Base-by-base conservation (phyloP, 2,888 invertebrate genomes). In the Mayetiola destructor region DNA sequence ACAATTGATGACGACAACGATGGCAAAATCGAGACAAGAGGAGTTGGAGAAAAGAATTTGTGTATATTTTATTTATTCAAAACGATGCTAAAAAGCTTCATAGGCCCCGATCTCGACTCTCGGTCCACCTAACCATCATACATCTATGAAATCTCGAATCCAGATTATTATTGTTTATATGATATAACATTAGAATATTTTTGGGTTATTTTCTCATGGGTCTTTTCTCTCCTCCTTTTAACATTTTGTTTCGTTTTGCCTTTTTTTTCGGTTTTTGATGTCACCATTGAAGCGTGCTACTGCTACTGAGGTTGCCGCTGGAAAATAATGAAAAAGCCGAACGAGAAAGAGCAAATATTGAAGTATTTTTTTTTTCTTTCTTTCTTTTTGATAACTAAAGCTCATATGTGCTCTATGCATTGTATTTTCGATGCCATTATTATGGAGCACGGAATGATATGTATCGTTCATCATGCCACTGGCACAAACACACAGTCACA, bases 81-180 rank as follows among this genome's bases (percentile, higher is more conserved):
- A n/a, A n/a, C n/a, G n/a, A n/a, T n/a, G n/a, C n/a, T n/a, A n/a
- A n/a, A n/a, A n/a, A n/a, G n/a, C n/a, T n/a, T n/a, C n/a, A n/a
- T n/a, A n/a, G n/a, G n/a, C n/a, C n/a, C n/a, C n/a, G n/a, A n/a
- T n/a, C n/a, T n/a, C n/a, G n/a, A n/a, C n/a, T n/a, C n/a, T n/a
- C n/a, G n/a, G n/a, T n/a, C n/a, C n/a, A 40, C 20, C 23, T 21
- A 40, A 23, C 40, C 40, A 21, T 40, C 21, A 40, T 40, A 21
- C 40, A 40, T 20, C 10, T 23, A 40, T 40, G 40, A 40, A 40
- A 40, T 40, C 40, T 40, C 20, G 40, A 40, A 40, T 40, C 40
- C 40, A 40, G 40, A 40, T 40, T 40, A 39, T 39, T 20, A n/a
- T n/a, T n/a, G n/a, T n/a, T n/a, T n/a, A 20, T 39, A 39, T 40